Base-by-base conservation (phyloP, 2,888 invertebrate species). In the Drosophila nigricruria region DNA sequence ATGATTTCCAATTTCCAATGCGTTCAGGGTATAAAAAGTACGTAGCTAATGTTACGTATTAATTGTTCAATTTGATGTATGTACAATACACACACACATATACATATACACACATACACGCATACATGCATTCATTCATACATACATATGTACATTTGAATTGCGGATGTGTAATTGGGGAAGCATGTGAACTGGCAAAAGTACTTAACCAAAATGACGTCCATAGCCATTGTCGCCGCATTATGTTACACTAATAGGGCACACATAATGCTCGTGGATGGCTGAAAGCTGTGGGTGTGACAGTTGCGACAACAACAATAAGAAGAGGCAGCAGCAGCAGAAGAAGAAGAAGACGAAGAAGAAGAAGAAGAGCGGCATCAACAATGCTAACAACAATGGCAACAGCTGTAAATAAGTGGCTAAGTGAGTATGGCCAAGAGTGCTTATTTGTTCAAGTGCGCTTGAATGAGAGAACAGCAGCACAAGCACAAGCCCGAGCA, bases 351-450 rank as follows among this genome's bases (percentile, higher is more conserved):
- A 27, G 27, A n/a, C 3, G 25, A 40, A 43, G 10, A 59, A 45
- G 23, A 45, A 25, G 43, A 25, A 23, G 47, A 47, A 27, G 27
- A 54, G 25, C 57, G 34, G 47, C 61, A 63, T 34, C 70, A 67
- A 70, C 66, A 74, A 66, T 66, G 65, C 53, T 57, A 64, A 65
- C 77, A 79, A 79, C 79, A 71, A 79, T 75, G 72, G 63, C 77
- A 79, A 71, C 76, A 75, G 77, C 77, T 75, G 77, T 77, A 79
- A 79, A 74, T 73, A 73, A 81, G 79, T 78, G 81, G 73, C 68
- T 76, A 77, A 76, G 82, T 78, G 83, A 81, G 79, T 83, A 73
- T 72, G 82, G 72, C 78, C 76, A 81, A 75, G 82, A 81, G 74
- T 79, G 79, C 79, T 75, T 79, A 79, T 77, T 81, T 84, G 73